phyloP scores from a whole-genome alignment of 2,113 vertebrate species.

The Phrynocephalus versicolor region DNA sequence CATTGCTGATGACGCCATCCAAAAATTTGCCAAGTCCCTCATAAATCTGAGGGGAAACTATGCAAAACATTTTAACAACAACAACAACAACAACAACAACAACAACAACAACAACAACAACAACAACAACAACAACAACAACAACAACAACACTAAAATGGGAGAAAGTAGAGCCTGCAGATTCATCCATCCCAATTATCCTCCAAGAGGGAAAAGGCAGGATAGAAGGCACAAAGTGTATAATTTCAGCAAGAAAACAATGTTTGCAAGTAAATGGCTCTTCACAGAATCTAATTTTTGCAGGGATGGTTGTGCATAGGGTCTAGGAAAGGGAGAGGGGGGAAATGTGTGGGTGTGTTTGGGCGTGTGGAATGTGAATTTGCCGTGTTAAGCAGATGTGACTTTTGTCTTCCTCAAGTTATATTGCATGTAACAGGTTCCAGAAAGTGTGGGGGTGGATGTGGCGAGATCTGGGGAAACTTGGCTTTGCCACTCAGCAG shows the following conservation, averaged over 20 bases:
- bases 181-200: not conserved
- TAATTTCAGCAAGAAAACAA: not conserved
- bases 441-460: conserved; percentile 36
- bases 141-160: not conserved
- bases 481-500: conserved; percentile 63
- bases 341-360: no score
- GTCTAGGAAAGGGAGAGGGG: not conserved
- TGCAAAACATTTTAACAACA: no score
- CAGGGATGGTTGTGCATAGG: no score
- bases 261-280: not conserved
- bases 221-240: not conserved
- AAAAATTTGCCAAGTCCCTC: not conserved
- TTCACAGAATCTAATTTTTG: not conserved
- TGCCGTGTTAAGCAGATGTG: not conserved
- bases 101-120: no score
- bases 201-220: not conserved
- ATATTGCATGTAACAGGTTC: conserved; percentile 29
- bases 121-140: no score
- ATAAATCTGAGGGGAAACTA: not conserved
- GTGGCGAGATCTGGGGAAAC: conserved; percentile 21
- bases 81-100: no score
- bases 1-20: not conserved
- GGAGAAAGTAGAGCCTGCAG: not conserved
- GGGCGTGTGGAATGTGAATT: not conserved
- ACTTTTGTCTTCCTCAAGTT: conserved; percentile 40